phyloP scores from a whole-genome alignment of 2,888 invertebrate genomes.

The Sarcophaga carnaria region DNA sequence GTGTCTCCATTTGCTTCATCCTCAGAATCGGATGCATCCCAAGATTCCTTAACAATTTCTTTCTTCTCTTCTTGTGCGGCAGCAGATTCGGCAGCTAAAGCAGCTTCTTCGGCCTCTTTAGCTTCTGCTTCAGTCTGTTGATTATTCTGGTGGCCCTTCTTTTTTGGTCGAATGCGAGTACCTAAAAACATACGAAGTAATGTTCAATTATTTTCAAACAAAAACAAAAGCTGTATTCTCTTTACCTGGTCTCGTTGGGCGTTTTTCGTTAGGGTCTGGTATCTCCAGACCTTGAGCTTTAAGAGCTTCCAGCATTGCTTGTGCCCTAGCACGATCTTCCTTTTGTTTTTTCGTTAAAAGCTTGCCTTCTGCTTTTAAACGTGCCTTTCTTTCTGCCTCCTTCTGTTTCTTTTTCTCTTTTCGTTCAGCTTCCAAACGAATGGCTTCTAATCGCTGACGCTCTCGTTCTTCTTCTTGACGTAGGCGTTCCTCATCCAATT shows the following conservation, averaged over 20 bases:
- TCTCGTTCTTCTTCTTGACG: conserved; percentile 89
- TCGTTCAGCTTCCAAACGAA: conserved; percentile 91
- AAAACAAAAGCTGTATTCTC: not conserved
- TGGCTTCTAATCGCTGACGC: conserved; percentile 87
- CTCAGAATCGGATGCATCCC: conserved; percentile 89
- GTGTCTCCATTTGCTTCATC: conserved; percentile 79
- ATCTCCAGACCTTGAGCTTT: conserved; percentile 94
- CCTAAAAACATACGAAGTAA: conserved; percentile 81
- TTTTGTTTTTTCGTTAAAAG: conserved; percentile 96
- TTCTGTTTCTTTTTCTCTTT: conserved; percentile 95
- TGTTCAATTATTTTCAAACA: not conserved
- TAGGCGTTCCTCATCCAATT: conserved; percentile 91
- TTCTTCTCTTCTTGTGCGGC: conserved; percentile 72
- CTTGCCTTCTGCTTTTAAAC: conserved; percentile 98
- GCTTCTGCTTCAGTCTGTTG: conserved; percentile 78
- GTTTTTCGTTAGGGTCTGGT: conserved; percentile 86
- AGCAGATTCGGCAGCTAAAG: conserved; percentile 71
- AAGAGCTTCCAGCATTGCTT: conserved; percentile 93
- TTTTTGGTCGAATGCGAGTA: conserved; percentile 88
- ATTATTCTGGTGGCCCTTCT: conserved; percentile 83
- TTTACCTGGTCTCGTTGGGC: conserved; percentile 83
- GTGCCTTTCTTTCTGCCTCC: conserved; percentile 95
- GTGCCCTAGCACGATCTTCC: conserved; percentile 93
- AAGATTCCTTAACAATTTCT: conserved; percentile 88
- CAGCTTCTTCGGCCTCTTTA: conserved; percentile 71